Evolutionary conservation across 2,888 invertebrate genomes (phyloP).

Genomic region (Ypsolopha sequella): DNA sequence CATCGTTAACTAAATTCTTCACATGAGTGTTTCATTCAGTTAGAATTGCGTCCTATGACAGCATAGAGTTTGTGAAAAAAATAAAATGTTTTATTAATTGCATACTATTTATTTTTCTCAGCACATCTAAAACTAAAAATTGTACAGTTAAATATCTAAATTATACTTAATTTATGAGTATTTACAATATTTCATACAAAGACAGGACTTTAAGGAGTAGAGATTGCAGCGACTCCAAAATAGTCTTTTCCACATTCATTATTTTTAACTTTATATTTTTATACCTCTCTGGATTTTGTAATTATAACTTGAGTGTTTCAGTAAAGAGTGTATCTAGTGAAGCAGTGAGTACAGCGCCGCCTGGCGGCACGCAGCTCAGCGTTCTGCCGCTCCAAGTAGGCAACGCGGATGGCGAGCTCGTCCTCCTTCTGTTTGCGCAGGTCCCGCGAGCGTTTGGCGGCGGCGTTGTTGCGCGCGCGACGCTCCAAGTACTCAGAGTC

Average conservation of each 20-base stretch:
- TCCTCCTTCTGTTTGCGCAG: slow-evolving; percentile 91
- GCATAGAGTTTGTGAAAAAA: too few species aligned
- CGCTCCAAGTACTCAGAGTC: slow-evolving; percentile 91
- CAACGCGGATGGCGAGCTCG: slow-evolving; percentile 89
- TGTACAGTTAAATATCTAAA: too few species aligned
- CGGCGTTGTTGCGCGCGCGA: slow-evolving; percentile 92
- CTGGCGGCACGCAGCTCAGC: slow-evolving; percentile 70
- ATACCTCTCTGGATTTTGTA: too few species aligned
- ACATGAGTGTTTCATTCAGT: too few species aligned
- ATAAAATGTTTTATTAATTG: too few species aligned
- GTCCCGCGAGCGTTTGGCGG: slow-evolving; percentile 93
- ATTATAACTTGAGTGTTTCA: background rate
- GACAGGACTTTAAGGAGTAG: background rate
- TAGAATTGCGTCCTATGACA: too few species aligned
- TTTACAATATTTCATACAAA: background rate
- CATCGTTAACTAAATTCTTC: too few species aligned
- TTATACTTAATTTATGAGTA: background rate
- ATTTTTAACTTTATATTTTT: too few species aligned
- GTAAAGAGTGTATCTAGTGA: background rate
- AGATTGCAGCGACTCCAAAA: background rate
- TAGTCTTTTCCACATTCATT: too few species aligned
- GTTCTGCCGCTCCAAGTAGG: slow-evolving; percentile 89
- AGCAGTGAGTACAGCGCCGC: background rate
- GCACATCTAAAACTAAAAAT: too few species aligned
- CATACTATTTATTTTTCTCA: too few species aligned